Percentiles rank a stretch among this genome's conserved stretches.
phyloP scores from a whole-genome alignment of 2,888 invertebrate species.

The Hesperia comma region DNA sequence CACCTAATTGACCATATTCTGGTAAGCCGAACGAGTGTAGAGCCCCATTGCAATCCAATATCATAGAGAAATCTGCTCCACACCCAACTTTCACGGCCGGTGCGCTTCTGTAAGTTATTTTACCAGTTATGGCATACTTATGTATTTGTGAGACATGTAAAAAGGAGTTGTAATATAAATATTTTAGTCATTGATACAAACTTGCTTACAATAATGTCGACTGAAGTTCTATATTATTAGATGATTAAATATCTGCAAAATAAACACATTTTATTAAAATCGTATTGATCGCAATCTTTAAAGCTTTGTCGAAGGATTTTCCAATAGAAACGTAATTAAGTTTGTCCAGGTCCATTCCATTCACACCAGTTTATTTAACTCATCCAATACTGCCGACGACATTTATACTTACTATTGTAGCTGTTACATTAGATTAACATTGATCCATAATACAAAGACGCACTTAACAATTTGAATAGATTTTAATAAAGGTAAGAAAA shows the following conservation, averaged over 20 bases:
- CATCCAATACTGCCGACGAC: no score
- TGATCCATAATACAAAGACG: no score
- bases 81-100: conserved; percentile 95
- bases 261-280: conserved; percentile 9
- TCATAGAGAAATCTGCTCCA: conserved; percentile 96
- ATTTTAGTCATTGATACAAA: conserved; percentile 15
- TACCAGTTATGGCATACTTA: not conserved
- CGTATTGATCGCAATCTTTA: not conserved
- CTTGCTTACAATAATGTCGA: conserved; percentile 21
- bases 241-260: conserved; percentile 18
- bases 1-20: conserved; percentile 94
- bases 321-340: no score
- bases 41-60: conserved; percentile 94
- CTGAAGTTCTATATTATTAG: conserved; percentile 10
- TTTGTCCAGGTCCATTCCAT: not conserved
- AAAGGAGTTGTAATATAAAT: not conserved
- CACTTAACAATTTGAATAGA: no score
- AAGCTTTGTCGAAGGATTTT: no score
- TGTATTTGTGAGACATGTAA: not conserved
- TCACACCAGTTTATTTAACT: no score
- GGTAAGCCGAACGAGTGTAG: conserved; percentile 96
- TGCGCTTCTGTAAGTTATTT: conserved; percentile 84
- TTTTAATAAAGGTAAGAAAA: no score
- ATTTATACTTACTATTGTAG: no score
- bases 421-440: no score